A percentile compares a stretch with the other conserved stretches of the same genome.
Conservation (phyloP, 2,113 vertebrate species). For the Tringa solitaria region DNA sequence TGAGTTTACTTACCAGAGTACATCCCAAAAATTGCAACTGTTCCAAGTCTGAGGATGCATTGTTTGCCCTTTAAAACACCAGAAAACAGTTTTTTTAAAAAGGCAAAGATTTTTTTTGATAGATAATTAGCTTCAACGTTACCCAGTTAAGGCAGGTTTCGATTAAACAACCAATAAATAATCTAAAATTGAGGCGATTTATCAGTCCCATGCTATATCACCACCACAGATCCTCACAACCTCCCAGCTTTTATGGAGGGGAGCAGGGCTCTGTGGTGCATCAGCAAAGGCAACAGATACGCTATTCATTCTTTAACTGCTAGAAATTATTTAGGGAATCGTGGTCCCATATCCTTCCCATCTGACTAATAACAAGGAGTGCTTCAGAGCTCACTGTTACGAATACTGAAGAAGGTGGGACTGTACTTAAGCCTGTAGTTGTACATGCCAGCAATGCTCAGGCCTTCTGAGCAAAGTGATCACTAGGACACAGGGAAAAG, state of each 20-base stretch:
- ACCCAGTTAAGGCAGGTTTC: not conserved
- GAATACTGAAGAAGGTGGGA: not conserved
- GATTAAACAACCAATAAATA: not conserved
- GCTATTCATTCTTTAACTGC: not conserved
- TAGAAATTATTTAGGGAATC: not conserved
- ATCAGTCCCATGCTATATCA: not conserved
- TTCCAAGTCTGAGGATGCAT: not conserved
- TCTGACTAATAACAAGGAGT: not conserved
- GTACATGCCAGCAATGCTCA: not conserved
- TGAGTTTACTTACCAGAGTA: not conserved
- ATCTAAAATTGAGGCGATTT: not conserved
- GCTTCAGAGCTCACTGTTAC: not conserved
- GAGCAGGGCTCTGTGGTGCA: not conserved
- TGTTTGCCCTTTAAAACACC: not conserved
- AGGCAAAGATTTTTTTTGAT: not conserved
- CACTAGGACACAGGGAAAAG: not conserved
- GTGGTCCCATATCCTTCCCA: not conserved
- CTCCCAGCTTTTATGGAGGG: not conserved
- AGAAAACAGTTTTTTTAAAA: not conserved
- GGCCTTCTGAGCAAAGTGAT: not conserved
- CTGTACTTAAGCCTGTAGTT: not conserved
- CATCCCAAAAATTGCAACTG: not conserved
- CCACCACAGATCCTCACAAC: not conserved
- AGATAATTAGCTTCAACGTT: not conserved
- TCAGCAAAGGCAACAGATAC: not conserved